Evolutionary conservation across 2,888 invertebrate species (phyloP).

Genomic region (Nomada goodeniana): DNA sequence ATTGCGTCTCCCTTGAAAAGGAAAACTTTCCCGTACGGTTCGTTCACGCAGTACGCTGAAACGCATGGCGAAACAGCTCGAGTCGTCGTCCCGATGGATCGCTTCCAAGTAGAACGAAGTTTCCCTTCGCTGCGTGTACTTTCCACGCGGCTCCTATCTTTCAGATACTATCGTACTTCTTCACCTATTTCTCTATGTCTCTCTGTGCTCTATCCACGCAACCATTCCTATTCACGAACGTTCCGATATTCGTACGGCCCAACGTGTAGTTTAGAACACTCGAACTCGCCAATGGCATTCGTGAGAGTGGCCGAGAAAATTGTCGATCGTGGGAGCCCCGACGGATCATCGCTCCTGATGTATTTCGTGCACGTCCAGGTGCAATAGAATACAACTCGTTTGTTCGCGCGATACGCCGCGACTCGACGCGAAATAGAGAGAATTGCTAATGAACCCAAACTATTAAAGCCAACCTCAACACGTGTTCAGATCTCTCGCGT

Average conservation of each 20-base stretch:
- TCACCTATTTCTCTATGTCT: background rate
- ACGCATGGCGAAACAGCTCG: conserved; percentile 61
- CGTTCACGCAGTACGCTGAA: conserved; percentile 13
- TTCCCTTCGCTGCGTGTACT: conserved; percentile 39
- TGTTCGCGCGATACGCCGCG: background rate
- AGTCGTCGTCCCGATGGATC: conserved; percentile 56
- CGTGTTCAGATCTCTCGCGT: conserved; percentile 1
- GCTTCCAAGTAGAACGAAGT: conserved; percentile 56
- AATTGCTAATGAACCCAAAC: conserved; percentile 26
- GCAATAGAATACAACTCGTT: conserved; percentile 16
- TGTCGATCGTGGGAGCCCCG: background rate
- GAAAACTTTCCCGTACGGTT: background rate
- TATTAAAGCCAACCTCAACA: conserved; percentile 20
- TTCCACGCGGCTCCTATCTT: conserved; percentile 30
- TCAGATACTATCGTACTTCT: background rate
- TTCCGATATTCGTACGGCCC: background rate
- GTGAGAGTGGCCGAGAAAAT: background rate
- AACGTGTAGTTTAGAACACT: background rate
- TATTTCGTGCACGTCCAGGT: background rate
- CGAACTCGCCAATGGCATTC: background rate
- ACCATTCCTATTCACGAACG: background rate
- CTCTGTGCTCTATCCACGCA: background rate
- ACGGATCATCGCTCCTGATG: background rate
- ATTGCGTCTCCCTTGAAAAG: background rate
- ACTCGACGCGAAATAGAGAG: conserved; percentile 1